phyloP scores from a whole-genome alignment of 2,797 vertebrate species.

The Gastrophryne carolinensis region DNA sequence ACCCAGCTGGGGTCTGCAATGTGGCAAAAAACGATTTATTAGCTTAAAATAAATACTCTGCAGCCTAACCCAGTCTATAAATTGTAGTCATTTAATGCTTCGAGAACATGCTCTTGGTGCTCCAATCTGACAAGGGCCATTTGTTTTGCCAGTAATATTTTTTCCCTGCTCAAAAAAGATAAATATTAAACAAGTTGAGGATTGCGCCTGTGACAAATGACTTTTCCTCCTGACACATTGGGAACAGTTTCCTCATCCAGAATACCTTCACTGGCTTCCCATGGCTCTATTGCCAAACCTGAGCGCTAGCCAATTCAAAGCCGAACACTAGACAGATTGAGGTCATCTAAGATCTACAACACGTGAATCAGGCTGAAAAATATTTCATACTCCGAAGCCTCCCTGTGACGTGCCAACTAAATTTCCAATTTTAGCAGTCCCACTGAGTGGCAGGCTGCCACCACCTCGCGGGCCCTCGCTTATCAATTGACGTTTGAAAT shows the following conservation, averaged over 20 bases:
- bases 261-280: neutral
- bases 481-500: slow-evolving; percentile 34
- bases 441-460: slow-evolving; percentile 2
- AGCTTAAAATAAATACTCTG: too few species aligned
- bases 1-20: too few species aligned
- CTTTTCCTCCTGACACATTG: slow-evolving; percentile 23
- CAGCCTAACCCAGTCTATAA: too few species aligned
- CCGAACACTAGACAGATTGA: slow-evolving; percentile 43
- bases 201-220: slow-evolving; percentile 20
- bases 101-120: neutral
- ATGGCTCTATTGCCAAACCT: slow-evolving; percentile 11
- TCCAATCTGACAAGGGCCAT: neutral
- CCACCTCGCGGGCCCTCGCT: neutral
- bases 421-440: slow-evolving; percentile 43
- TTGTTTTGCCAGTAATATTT: neutral
- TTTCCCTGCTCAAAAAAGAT: neutral
- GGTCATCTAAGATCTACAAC: slow-evolving; percentile 43
- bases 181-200: neutral
- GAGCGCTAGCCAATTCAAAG: slow-evolving; percentile 39
- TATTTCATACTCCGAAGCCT: slow-evolving; percentile 20
- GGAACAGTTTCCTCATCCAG: slow-evolving; percentile 15
- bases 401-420: slow-evolving; percentile 30
- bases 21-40: too few species aligned
- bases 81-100: too few species aligned
- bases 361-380: slow-evolving; percentile 16